phyloP scores from a whole-genome alignment of 2,797 vertebrate species.

The Apogon hyalosoma region DNA sequence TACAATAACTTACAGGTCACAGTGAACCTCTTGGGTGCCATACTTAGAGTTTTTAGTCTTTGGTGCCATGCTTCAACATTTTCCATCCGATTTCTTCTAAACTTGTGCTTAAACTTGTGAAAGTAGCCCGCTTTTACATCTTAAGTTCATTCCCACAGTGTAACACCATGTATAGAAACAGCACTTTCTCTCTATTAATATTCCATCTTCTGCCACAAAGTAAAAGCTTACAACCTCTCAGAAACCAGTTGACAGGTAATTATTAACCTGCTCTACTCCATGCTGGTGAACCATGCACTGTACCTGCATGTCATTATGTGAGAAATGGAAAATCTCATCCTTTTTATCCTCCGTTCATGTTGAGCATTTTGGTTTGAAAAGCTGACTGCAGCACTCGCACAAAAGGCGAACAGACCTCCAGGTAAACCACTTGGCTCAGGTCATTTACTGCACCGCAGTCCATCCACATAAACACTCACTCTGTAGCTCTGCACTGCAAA shows the following conservation, averaged over 20 bases:
- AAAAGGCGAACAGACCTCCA: conserved; percentile 47
- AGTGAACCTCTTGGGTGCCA: too few relatives aligned
- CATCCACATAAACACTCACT: conserved; percentile 63
- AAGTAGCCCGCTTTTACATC: not conserved
- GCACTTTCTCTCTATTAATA: conserved; percentile 25
- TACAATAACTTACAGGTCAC: too few relatives aligned
- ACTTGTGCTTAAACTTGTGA: not conserved
- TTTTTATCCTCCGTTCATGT: conserved; percentile 29
- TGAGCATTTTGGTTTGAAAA: conserved; percentile 30
- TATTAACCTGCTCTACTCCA: conserved; percentile 54
- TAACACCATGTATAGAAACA: conserved; percentile 7
- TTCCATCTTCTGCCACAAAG: conserved; percentile 33
- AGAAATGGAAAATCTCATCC: conserved; percentile 37
- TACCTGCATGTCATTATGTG: conserved; percentile 22
- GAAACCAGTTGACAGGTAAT: conserved; percentile 53
- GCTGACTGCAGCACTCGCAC: conserved; percentile 34
- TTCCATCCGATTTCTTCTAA: too few relatives aligned
- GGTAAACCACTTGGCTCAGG: conserved; percentile 38
- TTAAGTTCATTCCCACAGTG: conserved; percentile 2
- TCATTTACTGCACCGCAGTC: conserved; percentile 39
- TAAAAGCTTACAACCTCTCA: conserved; percentile 26
- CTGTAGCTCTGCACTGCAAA: not conserved
- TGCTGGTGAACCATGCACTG: conserved; percentile 40
- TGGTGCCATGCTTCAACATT: too few relatives aligned
- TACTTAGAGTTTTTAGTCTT: too few relatives aligned